Percentiles rank a stretch among this genome's conserved stretches.
Conservation (phyloP, 2,888 invertebrate genomes). For the Netelia fuscicornis region DNA sequence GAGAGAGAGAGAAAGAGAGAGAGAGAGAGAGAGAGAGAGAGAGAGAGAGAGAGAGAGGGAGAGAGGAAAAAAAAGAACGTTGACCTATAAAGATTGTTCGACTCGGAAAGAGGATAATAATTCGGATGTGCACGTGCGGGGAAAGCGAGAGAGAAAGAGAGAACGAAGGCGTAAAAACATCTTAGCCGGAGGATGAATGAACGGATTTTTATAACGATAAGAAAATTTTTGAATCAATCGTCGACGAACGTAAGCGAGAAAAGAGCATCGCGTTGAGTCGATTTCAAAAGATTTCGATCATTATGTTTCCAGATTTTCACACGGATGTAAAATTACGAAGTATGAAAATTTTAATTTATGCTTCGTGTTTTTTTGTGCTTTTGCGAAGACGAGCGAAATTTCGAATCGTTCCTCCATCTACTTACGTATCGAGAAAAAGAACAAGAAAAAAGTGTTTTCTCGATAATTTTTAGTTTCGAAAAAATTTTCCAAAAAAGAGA, state of each 20-base stretch:
- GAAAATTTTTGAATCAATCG: background rate
- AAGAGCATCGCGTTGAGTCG: background rate
- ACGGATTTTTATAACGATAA: background rate
- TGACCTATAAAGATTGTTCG: constrained; percentile 53
- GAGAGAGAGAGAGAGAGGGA: background rate
- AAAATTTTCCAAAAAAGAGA: too few relatives aligned
- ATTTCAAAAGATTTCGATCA: background rate
- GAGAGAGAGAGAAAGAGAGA: background rate
- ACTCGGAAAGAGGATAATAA: constrained; percentile 16
- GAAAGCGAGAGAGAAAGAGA: background rate
- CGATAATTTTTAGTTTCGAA: too few relatives aligned
- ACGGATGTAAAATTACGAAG: too few relatives aligned
- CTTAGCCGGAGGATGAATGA: constrained; percentile 11
- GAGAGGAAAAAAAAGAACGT: constrained; percentile 29
- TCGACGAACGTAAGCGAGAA: background rate
- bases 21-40: constrained; percentile 12
- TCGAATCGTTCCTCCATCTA: too few relatives aligned
- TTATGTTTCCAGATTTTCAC: too few relatives aligned
- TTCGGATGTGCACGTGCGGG: background rate
- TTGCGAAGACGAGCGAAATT: too few relatives aligned
- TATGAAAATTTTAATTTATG: too few relatives aligned
- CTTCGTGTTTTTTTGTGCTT: too few relatives aligned
- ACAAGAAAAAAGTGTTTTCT: too few relatives aligned
- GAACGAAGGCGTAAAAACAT: too few relatives aligned
- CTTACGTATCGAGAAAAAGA: too few relatives aligned